Evolutionary conservation across 2,888 invertebrate genomes (phyloP), one percentile per base, ranked within the genome.

Genomic region (Capitulum mitella): DNA sequence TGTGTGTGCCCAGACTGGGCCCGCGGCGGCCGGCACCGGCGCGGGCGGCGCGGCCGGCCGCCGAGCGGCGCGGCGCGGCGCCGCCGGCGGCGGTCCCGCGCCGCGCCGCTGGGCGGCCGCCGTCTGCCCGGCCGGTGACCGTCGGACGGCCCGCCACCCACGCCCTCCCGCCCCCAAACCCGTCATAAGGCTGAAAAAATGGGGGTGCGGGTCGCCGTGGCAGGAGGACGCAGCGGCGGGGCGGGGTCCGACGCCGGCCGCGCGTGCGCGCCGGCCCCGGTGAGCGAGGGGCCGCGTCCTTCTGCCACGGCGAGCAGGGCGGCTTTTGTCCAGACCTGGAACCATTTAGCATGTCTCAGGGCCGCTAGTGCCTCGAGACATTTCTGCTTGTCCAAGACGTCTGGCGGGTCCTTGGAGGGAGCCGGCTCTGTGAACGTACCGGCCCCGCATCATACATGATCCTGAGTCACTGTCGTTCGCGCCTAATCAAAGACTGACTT

Each of bases 341-440:
- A 99, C 98, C 98, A 99, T 91, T 99, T 99, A 90, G 98, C 96
- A 92, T 97, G 98, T 90, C 99, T 95, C 89, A 99, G 93, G 89
- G 96, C 95, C 90, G 98, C 98, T 90, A 99, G 93, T 90, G 98
- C 98, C 91, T 97, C 93, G 90, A 99, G 93, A 92, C 98, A 98
- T 90, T 97, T 97, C 90, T 95, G 94, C 90, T 95, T 95, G 91
- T 97, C 95, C 90, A 98, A 93, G 88, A 95, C 93, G 90, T 97
- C 97, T 89, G 91, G 90, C 83, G 90, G 90, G 85, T 90, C 90
- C 88, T 89, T 89, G 84, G 85, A 85, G 84, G 85, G 84, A 83
- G 84, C 82, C 81, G 83, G 80, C 81, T 81, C 81, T 79, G 82
- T 80, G 80, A 70, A 70, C 70, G 70, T 6, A 70, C 70, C 61